Percentiles rank a stretch among this genome's conserved stretches.
Evolutionary conservation across 2,113 vertebrate genomes (phyloP).

Genomic region (Austrofundulus limnaeus): DNA sequence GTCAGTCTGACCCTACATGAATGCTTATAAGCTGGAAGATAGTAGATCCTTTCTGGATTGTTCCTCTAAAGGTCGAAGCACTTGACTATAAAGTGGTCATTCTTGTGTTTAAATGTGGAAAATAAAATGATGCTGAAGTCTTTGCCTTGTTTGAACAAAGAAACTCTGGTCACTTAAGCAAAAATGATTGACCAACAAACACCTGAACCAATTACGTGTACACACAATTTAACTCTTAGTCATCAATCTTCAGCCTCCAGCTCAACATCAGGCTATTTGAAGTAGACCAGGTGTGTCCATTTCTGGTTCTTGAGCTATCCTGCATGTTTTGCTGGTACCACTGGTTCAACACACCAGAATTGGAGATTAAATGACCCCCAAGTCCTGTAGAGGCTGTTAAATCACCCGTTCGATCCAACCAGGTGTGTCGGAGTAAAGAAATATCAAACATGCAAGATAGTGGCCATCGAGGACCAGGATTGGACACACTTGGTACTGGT

Average conservation of each 20-base stretch:
- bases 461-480: too few relatives aligned
- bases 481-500: not conserved
- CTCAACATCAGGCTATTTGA: not conserved
- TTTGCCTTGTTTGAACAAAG: not conserved
- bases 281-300: too few relatives aligned
- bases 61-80: conserved; percentile 39
- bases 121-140: not conserved
- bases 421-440: too few relatives aligned
- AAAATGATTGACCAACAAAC: conserved; percentile 13
- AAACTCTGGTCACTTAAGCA: conserved; percentile 1
- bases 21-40: conserved; percentile 30
- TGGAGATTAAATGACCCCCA: too few relatives aligned
- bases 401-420: too few relatives aligned
- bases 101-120: not conserved
- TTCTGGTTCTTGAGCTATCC: too few relatives aligned
- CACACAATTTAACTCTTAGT: conserved; percentile 7
- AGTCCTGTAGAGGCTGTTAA: too few relatives aligned
- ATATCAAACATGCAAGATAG: too few relatives aligned
- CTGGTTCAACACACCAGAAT: too few relatives aligned
- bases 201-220: conserved; percentile 31
- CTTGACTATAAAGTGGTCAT: not conserved
- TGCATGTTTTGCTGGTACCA: too few relatives aligned
- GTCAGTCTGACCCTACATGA: not conserved
- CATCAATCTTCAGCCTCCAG: not conserved
- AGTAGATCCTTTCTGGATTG: conserved; percentile 26